Base-by-base conservation (phyloP, 1,140 invertebrate species). In the Amphibalanus amphitrite region DNA sequence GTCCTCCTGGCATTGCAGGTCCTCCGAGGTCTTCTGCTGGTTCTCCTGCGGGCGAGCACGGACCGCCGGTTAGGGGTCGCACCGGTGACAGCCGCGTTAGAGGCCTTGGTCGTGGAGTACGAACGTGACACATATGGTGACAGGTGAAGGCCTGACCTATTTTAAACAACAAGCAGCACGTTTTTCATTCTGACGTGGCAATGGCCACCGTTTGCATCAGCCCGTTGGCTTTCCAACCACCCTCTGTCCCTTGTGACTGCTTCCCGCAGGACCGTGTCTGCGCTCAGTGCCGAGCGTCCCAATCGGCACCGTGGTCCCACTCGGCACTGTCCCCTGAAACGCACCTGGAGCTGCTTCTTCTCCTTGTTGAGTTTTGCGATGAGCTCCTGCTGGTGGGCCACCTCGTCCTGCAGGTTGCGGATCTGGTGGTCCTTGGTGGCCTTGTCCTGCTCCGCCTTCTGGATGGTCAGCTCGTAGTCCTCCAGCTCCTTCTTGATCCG, bases 361-460 rank as follows among this genome's bases (percentile, higher is more conserved):
- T 67, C 65, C n/a, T 28, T 40, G 86, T 96, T 97, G 79, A 99
- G 84, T 82, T 98, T 99, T 85, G 97, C 96, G 85, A 99, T 84
- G 38, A 83, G 78, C 74, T 99, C 97, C 81, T 99, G 97, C 82
- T 98, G 96, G 82, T 96, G 92, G 77, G 95, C 94, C 84, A 99
- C 98, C 82, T 97, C 95, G 78, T 97, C 97, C 83, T 99, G 97
- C 80, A 98, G 87, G 83, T 95, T 98, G 78, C 95, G 89, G 83
- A 99, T 98, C 83, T 98, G 97, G 84, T 98, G 76, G 71, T 81
- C 80, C 78, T 87, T 87, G 80, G 86, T 86, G 73, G 86, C 86
- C 76, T 86, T 86, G 95, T 74, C 86, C 77, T 84, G 82, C 74
- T 87, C 86, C 73, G 84, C 79, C 78, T 84, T 85, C 73, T 83